Percentiles rank a stretch among this genome's conserved stretches.
phyloP scores from a whole-genome alignment of 1,140 invertebrate genomes.

The Palaemon carinicauda region DNA sequence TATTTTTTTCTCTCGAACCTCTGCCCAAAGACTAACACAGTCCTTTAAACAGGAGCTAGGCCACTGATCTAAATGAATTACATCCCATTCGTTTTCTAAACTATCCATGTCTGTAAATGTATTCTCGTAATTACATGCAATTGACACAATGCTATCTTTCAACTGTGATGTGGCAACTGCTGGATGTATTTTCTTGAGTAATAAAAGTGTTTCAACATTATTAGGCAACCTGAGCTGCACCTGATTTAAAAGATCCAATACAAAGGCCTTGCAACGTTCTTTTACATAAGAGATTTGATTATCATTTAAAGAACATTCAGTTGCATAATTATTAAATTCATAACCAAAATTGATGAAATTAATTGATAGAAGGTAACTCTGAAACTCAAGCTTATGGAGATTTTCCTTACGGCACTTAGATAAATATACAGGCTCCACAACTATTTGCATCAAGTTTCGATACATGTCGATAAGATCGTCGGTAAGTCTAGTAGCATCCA shows the following conservation, averaged over 20 bases:
- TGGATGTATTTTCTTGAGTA: neutral
- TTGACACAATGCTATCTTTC: no score
- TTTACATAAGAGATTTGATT: neutral
- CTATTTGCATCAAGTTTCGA: neutral
- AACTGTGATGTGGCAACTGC: no score
- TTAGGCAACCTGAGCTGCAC: neutral
- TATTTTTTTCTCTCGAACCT: no score
- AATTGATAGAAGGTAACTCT: no score
- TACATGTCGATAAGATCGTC: neutral
- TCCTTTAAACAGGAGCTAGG: no score
- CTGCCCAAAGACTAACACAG: no score
- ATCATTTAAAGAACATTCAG: neutral
- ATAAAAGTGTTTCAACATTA: conserved; percentile 6
- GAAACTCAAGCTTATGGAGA: no score
- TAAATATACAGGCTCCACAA: neutral
- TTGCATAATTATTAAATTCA: neutral
- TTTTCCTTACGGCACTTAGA: no score
- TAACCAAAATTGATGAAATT: no score
- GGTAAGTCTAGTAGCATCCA: neutral
- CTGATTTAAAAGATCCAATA: conserved; percentile 16
- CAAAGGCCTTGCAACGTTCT: neutral
- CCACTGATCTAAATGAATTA: no score
- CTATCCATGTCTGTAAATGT: neutral
- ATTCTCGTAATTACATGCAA: neutral
- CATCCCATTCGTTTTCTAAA: no score